Conservation (phyloP, 2,888 invertebrate species). For the Yponomeuta sedellus region DNA sequence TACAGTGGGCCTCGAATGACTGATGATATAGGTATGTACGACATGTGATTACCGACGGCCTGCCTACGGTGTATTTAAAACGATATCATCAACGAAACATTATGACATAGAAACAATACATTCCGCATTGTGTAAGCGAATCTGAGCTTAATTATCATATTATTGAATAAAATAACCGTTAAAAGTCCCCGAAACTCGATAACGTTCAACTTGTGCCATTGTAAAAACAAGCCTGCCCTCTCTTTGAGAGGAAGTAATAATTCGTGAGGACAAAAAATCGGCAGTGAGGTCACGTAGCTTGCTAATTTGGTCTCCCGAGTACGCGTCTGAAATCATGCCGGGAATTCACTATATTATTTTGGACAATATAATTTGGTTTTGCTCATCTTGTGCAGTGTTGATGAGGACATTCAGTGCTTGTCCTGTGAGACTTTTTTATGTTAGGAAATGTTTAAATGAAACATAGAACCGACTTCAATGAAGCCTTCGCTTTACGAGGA, state of each 20-base stretch:
- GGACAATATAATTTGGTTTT: conserved; percentile 38
- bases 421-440: not conserved
- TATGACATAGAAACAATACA: conserved; percentile 6
- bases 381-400: conserved; percentile 18
- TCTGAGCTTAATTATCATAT: conserved; percentile 62
- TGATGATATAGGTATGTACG: no score
- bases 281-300: conserved; percentile 61
- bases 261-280: conserved; percentile 55
- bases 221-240: conserved; percentile 52
- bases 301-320: conserved; percentile 64
- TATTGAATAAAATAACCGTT: conserved; percentile 69
- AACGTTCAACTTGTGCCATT: conserved; percentile 53
- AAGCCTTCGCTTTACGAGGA: no score
- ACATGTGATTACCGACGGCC: not conserved
- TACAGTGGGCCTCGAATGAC: no score
- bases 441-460: no score
- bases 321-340: conserved; percentile 51
- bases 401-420: conserved; percentile 24
- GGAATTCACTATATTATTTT: conserved; percentile 53
- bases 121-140: not conserved
- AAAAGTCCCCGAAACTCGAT: conserved; percentile 63
- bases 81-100: not conserved
- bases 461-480: no score
- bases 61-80: not conserved
- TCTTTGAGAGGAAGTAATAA: conserved; percentile 34